These are phyloP conservation scores for Theocolax elegans DNA, from an alignment of 1,140 invertebrate genomes.

Conservation along the genomic window DNA sequence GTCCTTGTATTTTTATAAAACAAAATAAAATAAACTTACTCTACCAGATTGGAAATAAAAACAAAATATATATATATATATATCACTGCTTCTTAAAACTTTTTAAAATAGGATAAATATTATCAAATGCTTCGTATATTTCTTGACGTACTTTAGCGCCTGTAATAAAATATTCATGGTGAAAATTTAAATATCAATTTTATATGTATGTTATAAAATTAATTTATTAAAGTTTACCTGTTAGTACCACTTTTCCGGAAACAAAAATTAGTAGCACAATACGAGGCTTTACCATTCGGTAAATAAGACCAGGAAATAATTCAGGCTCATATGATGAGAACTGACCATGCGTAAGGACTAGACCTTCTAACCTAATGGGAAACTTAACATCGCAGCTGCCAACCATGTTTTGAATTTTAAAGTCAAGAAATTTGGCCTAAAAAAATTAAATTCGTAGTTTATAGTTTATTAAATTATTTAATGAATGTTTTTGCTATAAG, in stretches of 20 bases:
- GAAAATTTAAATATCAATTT: conserved; percentile 18
- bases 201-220: not conserved
- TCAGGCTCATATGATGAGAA: conserved; percentile 97
- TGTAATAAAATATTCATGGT: conserved; percentile 59
- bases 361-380: conserved; percentile 96
- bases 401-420: conserved; percentile 99
- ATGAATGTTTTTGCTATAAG: not conserved
- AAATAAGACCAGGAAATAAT: conserved; percentile 98
- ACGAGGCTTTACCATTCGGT: conserved; percentile 98
- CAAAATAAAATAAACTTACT: too few relatives aligned
- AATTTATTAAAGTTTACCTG: conserved; percentile 69
- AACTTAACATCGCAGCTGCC: conserved; percentile 99
- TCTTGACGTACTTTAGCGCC: conserved; percentile 98
- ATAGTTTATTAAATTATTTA: not conserved
- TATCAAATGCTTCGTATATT: conserved; percentile 99
- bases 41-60: too few relatives aligned
- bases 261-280: conserved; percentile 99
- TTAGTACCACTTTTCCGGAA: conserved; percentile 97
- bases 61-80: too few relatives aligned
- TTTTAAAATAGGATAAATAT: conserved; percentile 99
- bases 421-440: conserved; percentile 98
- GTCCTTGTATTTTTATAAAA: too few relatives aligned
- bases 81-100: conserved; percentile 94
- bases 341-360: conserved; percentile 96
- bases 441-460: conserved; percentile 29